Evolutionary conservation across 2,888 invertebrate genomes (phyloP), one percentile per base, ranked within the genome.

Genomic region (Dendrolimus houi): DNA sequence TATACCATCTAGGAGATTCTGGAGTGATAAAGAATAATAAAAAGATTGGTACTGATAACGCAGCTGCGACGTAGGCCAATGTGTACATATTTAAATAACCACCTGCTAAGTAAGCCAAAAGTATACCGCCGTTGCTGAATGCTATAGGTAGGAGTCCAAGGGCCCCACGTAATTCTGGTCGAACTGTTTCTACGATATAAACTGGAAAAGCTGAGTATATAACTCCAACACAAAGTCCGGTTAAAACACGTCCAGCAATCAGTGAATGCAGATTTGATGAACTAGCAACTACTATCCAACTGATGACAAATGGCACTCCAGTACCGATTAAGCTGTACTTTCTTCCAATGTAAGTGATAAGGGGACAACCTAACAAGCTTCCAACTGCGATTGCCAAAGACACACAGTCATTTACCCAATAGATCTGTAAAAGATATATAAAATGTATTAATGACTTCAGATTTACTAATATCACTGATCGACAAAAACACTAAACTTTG

Each of bases 1-100:
- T 93, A 80, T 95, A 95, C 96, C 97, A 98, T 64, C 97, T 93
- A 0, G 99, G 98, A 0, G 98, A 97, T 87, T 99, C 98, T 1
- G 98, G 98, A 63, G 98, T 95, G 54, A 95, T 84, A 70, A 96
- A 93, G 93, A 96, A 95, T 56, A 96, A 83, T 9, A 96, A 73
- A 55, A 97, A 90, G 77, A 96, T 96, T 1, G 97, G 95, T 54
- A 97, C 74, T 0, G 97, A 95, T 47, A 97, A 82, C 1, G 93
- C 83, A 1, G 95, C 94, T 41, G 97, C 97, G 40, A 97, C 78
- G 62, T 94, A 92, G 1, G 98, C 98, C 62, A 98, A 85, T 60
- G 93, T 82, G 17, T 94, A 94, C 98, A 98, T 98, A 70, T 95
- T 89, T 54, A 96, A 1, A 29, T 29, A 29, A 29, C 29, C 29